Evolutionary conservation across 2,113 vertebrate species (phyloP), one percentile per base, ranked within the genome.

Genomic region (Uria aalge): DNA sequence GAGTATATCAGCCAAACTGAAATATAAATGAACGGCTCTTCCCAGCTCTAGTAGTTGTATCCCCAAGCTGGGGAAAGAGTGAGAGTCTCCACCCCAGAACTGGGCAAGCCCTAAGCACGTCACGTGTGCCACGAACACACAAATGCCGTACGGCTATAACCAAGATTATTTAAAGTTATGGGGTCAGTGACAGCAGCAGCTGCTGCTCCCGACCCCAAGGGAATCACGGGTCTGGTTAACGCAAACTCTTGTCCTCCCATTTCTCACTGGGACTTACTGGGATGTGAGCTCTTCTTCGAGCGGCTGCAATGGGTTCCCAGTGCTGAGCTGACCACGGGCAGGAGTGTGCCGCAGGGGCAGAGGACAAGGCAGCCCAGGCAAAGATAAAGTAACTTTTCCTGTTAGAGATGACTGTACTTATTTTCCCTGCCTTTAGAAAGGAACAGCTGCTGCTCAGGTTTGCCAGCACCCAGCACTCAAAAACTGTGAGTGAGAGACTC

Each of bases 121-220:
- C 90, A 96, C 53, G 84, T 63, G 38, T 81, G 68, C 78, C 80
- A 82, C 1, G 6, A 72, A 30, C 74, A 38, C 85, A 57, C 26
- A 84, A 72, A 86, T 53, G 59, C 69, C 11, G 1, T 16, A 34
- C 4, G 7, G 41, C 60, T 64, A 40, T 12, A 88, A 63, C 82
- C 36, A 20, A 57, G 75, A 76, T 91, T 97, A 85, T 91, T 96
- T 90, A 88, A 96, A 94, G 92, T 82, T 84, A 48, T 11, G 43
- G 63, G 69, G 88, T 91, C 94, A 96, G 66, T 95, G 96, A 97
- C 92, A 96, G 92, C 88, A 83, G 95, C 97, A 97, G 95, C 96
- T 97, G 97, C 83, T 83, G 75, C 86, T 85, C 60, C 74, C 87
- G 88, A 74, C 86, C 90, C 78, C 78, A 40, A 32, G 91, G 83